phyloP scores from a whole-genome alignment of 2,888 invertebrate genomes.

The Iphiclides podalirius region DNA sequence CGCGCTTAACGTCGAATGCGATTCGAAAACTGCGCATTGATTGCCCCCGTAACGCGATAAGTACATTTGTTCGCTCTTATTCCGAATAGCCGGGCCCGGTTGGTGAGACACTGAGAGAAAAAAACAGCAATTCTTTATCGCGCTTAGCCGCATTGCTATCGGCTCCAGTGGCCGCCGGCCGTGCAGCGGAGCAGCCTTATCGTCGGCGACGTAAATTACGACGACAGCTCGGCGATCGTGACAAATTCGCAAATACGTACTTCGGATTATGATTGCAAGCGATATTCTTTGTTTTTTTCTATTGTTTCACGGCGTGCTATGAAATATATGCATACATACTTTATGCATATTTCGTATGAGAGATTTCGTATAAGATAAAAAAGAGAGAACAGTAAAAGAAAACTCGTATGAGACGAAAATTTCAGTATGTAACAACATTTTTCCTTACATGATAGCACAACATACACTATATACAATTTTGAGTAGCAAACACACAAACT shows the following conservation, averaged over 20 bases:
- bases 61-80: constrained; percentile 1
- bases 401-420: too few relatives aligned
- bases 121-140: constrained; percentile 17
- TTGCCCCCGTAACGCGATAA: constrained; percentile 7
- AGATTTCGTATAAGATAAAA: too few relatives aligned
- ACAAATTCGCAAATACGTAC: constrained; percentile 71
- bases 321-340: too few relatives aligned
- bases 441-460: too few relatives aligned
- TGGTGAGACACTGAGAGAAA: not conserved
- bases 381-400: too few relatives aligned
- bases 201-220: constrained; percentile 62
- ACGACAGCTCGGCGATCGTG: constrained; percentile 70
- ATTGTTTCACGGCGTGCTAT: constrained; percentile 37
- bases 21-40: constrained; percentile 14
- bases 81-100: not conserved
- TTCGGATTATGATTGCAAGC: constrained; percentile 60
- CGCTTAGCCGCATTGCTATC: constrained; percentile 59
- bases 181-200: constrained; percentile 18
- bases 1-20: too few relatives aligned
- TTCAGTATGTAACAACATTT: too few relatives aligned
- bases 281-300: too few relatives aligned
- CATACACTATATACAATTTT: too few relatives aligned
- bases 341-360: too few relatives aligned
- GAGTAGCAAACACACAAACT: too few relatives aligned
- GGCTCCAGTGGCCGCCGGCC: constrained; percentile 19